phyloP scores from a whole-genome alignment of 2,797 vertebrate species.

The Pempheris klunzingeri region DNA sequence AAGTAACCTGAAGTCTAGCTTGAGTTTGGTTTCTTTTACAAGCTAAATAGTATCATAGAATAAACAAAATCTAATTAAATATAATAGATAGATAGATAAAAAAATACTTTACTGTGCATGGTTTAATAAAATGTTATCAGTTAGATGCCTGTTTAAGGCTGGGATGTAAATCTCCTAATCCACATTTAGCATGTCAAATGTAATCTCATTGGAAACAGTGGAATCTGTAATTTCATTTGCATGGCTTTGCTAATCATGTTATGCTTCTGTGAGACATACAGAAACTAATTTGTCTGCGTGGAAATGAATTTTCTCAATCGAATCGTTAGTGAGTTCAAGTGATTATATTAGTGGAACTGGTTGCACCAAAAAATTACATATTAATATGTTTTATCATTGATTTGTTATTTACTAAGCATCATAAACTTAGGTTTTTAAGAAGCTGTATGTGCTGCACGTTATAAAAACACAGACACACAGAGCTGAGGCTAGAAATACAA shows the following conservation, averaged over 20 bases:
- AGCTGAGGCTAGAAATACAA: conserved; percentile 9
- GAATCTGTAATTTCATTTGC: conserved; percentile 6
- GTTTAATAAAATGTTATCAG: not conserved
- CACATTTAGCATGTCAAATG: conserved; percentile 18
- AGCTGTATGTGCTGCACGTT: not conserved
- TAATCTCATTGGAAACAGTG: not conserved
- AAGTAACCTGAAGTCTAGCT: not conserved
- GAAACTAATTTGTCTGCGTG: not conserved
- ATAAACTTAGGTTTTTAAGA: not conserved
- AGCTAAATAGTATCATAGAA: not conserved
- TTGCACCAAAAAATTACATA: not conserved
- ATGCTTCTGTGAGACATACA: not conserved
- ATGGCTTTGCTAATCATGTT: not conserved
- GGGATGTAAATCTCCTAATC: conserved; percentile 16
- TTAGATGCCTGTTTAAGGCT: not conserved
- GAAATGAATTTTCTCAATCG: not conserved
- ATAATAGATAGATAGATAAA: no score
- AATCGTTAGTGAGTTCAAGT: not conserved
- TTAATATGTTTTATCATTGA: not conserved
- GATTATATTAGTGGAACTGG: not conserved
- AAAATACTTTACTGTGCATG: not conserved
- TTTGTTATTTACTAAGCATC: not conserved
- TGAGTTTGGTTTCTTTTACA: not conserved
- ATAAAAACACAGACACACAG: not conserved
- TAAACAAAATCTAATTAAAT: not conserved